These are phyloP conservation scores for Hetaerina titia DNA, from an alignment of 2,888 invertebrate species.

Conservation along the genomic window DNA sequence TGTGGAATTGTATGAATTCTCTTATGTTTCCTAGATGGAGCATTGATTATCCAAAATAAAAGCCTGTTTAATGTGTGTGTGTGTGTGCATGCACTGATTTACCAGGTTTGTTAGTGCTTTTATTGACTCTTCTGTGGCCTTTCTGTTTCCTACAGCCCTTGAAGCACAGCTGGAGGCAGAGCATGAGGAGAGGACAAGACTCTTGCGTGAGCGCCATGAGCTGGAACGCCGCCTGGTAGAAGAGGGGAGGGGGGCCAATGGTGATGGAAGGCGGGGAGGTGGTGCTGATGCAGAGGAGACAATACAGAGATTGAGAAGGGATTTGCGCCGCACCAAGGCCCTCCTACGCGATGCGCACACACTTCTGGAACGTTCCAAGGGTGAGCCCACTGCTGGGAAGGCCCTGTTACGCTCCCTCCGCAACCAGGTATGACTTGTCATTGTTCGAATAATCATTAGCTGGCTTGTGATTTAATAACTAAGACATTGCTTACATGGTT, in stretches of 20 bases:
- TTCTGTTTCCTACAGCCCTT: constrained; percentile 81
- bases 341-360: constrained; percentile 94
- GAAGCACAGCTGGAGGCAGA: constrained; percentile 96
- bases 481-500: too few relatives aligned
- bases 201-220: constrained; percentile 94
- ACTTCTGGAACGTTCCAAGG: constrained; percentile 92
- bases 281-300: constrained; percentile 87
- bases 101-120: too few relatives aligned
- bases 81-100: too few relatives aligned
- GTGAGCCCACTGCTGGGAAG: constrained; percentile 88
- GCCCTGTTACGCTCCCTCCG: constrained; percentile 87
- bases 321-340: constrained; percentile 93
- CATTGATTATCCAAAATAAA: too few relatives aligned
- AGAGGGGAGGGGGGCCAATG: constrained; percentile 78
- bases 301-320: constrained; percentile 88
- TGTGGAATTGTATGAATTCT: too few relatives aligned
- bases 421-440: constrained; percentile 79
- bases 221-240: constrained; percentile 91
- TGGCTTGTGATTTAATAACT: too few relatives aligned
- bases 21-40: too few relatives aligned
- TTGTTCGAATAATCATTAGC: too few relatives aligned
- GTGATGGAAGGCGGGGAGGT: constrained; percentile 85
- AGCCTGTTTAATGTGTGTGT: too few relatives aligned
- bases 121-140: not conserved
- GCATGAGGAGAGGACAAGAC: constrained; percentile 92